phyloP scores from a whole-genome alignment of 1,140 invertebrate species.

The Eufriesea mexicana region DNA sequence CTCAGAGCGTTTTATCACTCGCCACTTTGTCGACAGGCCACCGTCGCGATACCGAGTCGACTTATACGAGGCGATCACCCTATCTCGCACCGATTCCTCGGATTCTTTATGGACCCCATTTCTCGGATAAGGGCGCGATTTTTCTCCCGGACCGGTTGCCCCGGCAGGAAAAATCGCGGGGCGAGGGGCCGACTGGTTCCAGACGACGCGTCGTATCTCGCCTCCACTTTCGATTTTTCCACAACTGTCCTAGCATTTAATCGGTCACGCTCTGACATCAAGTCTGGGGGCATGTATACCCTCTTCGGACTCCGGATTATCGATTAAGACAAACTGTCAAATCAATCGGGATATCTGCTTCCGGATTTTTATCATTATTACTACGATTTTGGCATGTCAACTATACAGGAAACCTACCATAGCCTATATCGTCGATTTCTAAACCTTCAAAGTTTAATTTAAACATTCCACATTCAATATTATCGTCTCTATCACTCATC shows the following conservation, averaged over 20 bases:
- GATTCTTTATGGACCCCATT: constrained; percentile 74
- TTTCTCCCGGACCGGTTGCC: constrained; percentile 66
- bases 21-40: constrained; percentile 63
- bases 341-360: no score
- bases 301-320: no score
- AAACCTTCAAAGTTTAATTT: no score
- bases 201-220: constrained; percentile 63
- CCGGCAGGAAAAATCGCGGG: constrained; percentile 62
- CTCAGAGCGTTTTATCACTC: constrained; percentile 50
- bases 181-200: constrained; percentile 58
- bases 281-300: background rate
- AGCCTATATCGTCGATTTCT: no score
- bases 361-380: no score
- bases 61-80: constrained; percentile 62
- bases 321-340: no score
- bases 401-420: no score
- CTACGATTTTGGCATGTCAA: no score
- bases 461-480: no score
- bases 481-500: no score
- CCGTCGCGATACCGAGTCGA: constrained; percentile 63
- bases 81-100: constrained; percentile 67
- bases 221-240: constrained; percentile 29
- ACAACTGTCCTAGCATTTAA: background rate
- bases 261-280: background rate
- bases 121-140: constrained; percentile 75